Conservation (phyloP, 2,113 vertebrate genomes). For the Arenaria interpres region DNA sequence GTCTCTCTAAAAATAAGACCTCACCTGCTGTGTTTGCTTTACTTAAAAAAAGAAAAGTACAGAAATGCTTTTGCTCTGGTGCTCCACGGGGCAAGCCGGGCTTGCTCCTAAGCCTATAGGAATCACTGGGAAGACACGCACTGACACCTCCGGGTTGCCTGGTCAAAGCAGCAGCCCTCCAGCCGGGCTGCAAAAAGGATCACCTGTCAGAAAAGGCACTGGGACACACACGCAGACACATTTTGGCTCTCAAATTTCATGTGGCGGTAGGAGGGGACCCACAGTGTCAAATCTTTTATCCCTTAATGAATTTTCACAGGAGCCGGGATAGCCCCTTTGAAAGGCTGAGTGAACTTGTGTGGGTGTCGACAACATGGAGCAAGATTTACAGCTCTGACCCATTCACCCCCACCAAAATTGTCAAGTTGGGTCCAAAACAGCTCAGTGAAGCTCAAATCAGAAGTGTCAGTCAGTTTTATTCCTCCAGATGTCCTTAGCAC, state of each 20-base stretch:
- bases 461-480: conserved; percentile 60
- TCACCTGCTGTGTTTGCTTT: conserved; percentile 63
- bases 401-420: conserved; percentile 60
- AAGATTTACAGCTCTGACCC: conserved; percentile 66
- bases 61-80: conserved; percentile 13
- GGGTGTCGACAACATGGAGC: conserved; percentile 42
- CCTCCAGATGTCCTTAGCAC: conserved; percentile 65
- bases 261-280: neutral
- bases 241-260: conserved; percentile 50
- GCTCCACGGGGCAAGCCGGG: neutral
- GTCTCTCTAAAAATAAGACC: conserved; percentile 64
- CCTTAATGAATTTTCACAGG: conserved; percentile 63
- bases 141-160: neutral
- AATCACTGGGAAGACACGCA: neutral
- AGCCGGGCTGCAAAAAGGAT: conserved; percentile 26
- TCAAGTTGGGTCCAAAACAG: conserved; percentile 55
- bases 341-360: conserved; percentile 60
- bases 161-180: conserved; percentile 37
- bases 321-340: conserved; percentile 58
- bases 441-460: conserved; percentile 26
- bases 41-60: conserved; percentile 48
- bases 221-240: conserved; percentile 49
- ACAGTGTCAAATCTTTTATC: conserved; percentile 47
- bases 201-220: conserved; percentile 34
- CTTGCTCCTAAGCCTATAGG: neutral